Percentiles rank a stretch among this genome's conserved stretches.
Conservation (phyloP, 2,888 invertebrate genomes). For the Polydrusus tereticollis region DNA sequence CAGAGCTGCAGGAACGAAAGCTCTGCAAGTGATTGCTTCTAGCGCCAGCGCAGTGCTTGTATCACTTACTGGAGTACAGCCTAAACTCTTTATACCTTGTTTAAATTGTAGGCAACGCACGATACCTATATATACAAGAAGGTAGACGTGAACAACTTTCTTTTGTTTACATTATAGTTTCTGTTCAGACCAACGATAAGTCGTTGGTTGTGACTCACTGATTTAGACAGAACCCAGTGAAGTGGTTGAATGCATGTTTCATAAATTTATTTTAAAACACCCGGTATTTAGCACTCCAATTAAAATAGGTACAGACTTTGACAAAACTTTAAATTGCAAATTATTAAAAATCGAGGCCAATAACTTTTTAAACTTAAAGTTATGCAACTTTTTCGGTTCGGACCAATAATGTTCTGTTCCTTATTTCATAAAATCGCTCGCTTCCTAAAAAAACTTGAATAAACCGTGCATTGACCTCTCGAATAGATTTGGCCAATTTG, state of each 20-base stretch:
- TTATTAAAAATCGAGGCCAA: slow-evolving; percentile 8
- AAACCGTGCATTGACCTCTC: slow-evolving; percentile 16
- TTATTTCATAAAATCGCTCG: slow-evolving; percentile 12
- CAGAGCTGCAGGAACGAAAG: no score
- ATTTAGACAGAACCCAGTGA: no score
- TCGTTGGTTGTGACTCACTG: no score
- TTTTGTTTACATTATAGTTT: no score
- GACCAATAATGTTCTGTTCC: slow-evolving; percentile 2
- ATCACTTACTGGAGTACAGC: no score
- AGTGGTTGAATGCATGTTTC: neutral
- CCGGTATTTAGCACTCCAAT: neutral
- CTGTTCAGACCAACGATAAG: no score
- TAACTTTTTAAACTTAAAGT: slow-evolving; percentile 6
- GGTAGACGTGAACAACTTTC: no score
- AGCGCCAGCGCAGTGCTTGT: no score
- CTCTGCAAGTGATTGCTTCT: no score
- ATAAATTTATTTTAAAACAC: neutral
- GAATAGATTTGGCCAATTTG: neutral
- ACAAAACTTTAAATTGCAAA: slow-evolving; percentile 19
- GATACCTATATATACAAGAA: no score
- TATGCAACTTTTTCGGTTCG: slow-evolving; percentile 6
- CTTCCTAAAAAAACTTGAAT: slow-evolving; percentile 10
- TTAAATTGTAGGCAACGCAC: no score
- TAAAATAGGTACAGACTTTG: neutral
- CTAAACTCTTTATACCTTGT: no score